phyloP scores from a whole-genome alignment of 1,140 invertebrate genomes.

The Leptopilina boulardi region DNA sequence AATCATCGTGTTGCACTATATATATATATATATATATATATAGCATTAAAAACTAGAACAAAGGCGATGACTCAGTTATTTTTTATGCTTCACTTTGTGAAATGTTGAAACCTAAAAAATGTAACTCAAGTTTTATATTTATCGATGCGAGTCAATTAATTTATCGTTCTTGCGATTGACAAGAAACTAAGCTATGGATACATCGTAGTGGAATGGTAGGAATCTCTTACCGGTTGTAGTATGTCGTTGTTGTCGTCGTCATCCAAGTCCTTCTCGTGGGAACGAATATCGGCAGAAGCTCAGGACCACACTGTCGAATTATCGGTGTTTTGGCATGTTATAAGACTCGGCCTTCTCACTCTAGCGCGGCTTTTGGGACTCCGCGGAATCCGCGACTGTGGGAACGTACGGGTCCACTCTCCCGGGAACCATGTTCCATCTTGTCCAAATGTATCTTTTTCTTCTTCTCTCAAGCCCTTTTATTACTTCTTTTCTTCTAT shows the following conservation, averaged over 20 bases:
- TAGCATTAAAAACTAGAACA: too few species aligned
- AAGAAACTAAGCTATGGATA: conserved; percentile 49
- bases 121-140: too few species aligned
- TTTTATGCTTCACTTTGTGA: too few species aligned
- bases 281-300: conserved; percentile 69
- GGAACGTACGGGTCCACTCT: conserved; percentile 66
- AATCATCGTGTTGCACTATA: too few species aligned
- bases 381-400: conserved; percentile 73
- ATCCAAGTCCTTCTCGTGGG: conserved; percentile 65
- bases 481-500: conserved; percentile 40
- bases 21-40: too few species aligned
- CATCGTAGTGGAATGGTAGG: conserved; percentile 66
- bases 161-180: conserved; percentile 73
- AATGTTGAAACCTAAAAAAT: too few species aligned
- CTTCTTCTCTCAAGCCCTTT: conserved; percentile 48
- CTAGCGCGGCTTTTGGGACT: conserved; percentile 49
- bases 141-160: conserved; percentile 72
- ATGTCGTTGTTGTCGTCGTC: conserved; percentile 52
- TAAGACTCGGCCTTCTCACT: conserved; percentile 57
- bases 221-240: conserved; percentile 68
- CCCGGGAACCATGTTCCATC: conserved; percentile 61
- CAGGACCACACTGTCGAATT: conserved; percentile 75
- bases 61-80: too few species aligned
- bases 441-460: conserved; percentile 59
- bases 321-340: conserved; percentile 76